Base-by-base conservation (phyloP, 2,888 invertebrate species). In the Holacanthella duospinosa region DNA sequence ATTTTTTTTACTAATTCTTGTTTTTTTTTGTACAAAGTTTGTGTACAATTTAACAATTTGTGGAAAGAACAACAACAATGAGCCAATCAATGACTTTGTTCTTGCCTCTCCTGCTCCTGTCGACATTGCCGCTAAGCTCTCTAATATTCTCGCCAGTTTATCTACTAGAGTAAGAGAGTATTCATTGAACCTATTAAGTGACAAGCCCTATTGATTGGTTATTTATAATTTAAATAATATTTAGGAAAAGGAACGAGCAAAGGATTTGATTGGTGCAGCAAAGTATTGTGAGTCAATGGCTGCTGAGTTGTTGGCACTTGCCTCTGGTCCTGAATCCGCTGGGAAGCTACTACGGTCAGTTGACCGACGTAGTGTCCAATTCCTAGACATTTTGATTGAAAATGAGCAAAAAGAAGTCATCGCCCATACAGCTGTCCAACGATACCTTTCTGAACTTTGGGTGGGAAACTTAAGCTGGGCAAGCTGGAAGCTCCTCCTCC, bases 51-150 rank as follows among this genome's bases (percentile, higher is more conserved):
- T 99, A 74, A 99, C 99, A 94, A 89, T 95, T 43, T 93, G 94
- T 78, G 93, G 94, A 27, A 95, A 95, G 78, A 91, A 90, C 79
- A 85, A 93, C 79, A 89, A 93, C 75, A 95, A 97, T 78, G 88
- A 90, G 75, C 95, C 97, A 0, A 91, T 99, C 68, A 92, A 95
- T 77, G 97, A 99, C 77, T 99, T 99, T 77, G 89, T 99, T 28
- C 81, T 99, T 64, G 91, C 95, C n/a, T 96, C 96, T 0, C 94
- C 95, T n/a, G 97, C 97, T 2, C 97, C 97, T 0, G 95, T 97
- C 29, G 97, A 99, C 77, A 93, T 96, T 19, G 97, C 99, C 25
- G 96, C 96, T 63, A 99, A 99, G 79, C 80, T 99, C 70, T 95
- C 96, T 0, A 91, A 91, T 76, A 92, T 93, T 74, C 87, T 91